Evolutionary conservation across 2,797 vertebrate species (phyloP).

Genomic region (Micropoecilia bifurca): DNA sequence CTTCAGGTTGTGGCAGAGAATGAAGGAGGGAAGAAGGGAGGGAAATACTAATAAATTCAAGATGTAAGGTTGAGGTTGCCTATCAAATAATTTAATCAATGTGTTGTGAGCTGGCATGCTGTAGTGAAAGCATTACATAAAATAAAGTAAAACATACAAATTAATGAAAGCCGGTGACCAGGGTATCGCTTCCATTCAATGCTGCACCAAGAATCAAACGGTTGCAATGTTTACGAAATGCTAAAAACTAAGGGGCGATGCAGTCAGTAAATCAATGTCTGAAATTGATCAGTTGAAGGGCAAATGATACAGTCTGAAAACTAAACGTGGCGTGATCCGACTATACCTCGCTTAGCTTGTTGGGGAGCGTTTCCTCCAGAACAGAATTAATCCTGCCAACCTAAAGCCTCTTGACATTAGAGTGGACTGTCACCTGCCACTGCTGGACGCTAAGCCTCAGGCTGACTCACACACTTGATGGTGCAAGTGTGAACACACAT

Average conservation of each 20-base stretch:
- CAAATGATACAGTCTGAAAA: conserved; percentile 11
- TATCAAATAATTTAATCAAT: not conserved
- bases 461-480: conserved; percentile 62
- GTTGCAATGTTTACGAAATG: not conserved
- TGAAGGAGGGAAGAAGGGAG: not conserved
- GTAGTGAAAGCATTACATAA: not conserved
- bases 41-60: not conserved
- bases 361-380: conserved; percentile 32
- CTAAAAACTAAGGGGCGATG: not conserved
- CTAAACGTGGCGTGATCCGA: conserved; percentile 14
- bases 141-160: not conserved
- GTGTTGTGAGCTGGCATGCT: not conserved
- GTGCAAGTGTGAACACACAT: conserved; percentile 37
- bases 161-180: not conserved
- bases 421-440: conserved; percentile 72
- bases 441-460: conserved; percentile 59
- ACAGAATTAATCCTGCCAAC: conserved; percentile 60
- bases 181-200: not conserved
- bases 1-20: not conserved
- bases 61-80: not conserved
- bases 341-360: conserved; percentile 44
- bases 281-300: conserved; percentile 2
- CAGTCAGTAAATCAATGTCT: conserved; percentile 7
- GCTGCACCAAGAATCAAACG: not conserved
- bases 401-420: conserved; percentile 65